Evolutionary conservation across 2,888 invertebrate species (phyloP), one percentile per base, ranked within the genome.

Genomic region (Pyrochroa serraticornis): DNA sequence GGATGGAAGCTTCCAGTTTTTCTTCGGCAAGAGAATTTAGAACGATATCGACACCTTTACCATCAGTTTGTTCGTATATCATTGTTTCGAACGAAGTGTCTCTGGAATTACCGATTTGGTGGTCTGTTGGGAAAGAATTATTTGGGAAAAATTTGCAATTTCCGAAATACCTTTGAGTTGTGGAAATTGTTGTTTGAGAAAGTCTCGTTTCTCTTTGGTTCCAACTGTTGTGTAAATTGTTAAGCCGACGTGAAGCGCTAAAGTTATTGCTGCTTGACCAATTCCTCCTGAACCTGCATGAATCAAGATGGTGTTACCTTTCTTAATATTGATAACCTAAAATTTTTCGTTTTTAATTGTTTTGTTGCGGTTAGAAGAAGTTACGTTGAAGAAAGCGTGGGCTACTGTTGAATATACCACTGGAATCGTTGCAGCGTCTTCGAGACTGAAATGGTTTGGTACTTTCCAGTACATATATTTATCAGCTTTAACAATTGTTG

Each of bases 181-280:
- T 0, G 95, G 95, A 84, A 95, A 97, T 41, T 86, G 85, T 70
- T 87, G 83, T 77, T 89, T 89, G 63, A 97, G 81, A 81, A 91
- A 95, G 43, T 91, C 87, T 64, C 90, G 85, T 80, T 96, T 96
- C 68, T 93, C 92, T 53, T 85, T 75, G 43, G 92, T 90, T 56
- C 93, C 94, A 51, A 95, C 95, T 0, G 96, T 97, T n/a, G 95
- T 92, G 81, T 83, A 94, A 6, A 95, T 94, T 42, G 84, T 85
- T 80, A 94, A 90, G 49, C 93, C 93, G 75, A 89, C 85, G 76
- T 88, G 87, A 49, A 97, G 83, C 46, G 95, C 94, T 71, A 97
- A 90, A 34, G 92, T 85, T 71, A 97, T 95, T 64, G 96, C 95
- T 1, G 97, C 95, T 81, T 95, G 93, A 3, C 97, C 97, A 38